Evolutionary conservation across 2,888 invertebrate genomes (phyloP), one percentile per base, ranked within the genome.

Genomic region (Phengaris arion): DNA sequence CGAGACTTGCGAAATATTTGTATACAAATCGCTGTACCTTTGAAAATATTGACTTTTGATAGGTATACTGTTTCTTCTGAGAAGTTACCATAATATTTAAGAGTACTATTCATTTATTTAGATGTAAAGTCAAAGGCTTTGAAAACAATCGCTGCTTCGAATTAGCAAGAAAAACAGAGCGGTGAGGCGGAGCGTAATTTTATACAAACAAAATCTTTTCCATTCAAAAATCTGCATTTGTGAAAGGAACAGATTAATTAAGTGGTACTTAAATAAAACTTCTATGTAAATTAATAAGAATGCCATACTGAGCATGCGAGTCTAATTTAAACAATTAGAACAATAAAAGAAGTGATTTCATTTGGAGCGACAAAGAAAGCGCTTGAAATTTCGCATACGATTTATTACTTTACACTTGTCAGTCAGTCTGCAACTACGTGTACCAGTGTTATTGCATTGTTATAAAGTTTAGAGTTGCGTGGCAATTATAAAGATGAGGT

Each of bases 291-390:
- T 52, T 52, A 48, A 59, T 59, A 6, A 35, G 64, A 45, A 2
- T 6, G 59, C 64, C 2, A 13, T 64, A 64, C 5, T 45, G 45
- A 52, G 10, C 52, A 52, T 10, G 52, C 8, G 52, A 45, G 64
- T 64, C 0, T 59, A 64, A 64, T 64, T 64, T 45, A 64, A 64
- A 64, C 64, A 64, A 64, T 64, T 64, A 45, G 64, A 64, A 64
- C 64, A 64, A 64, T 64, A 64, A 64, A 59, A 35, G 2, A 64
- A 13, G 51, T 70, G 22, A 12, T 46, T 68, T 48, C 48, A 72
- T 70, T 74, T 82, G 78, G 81, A 83, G 85, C 85, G 83, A 81
- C 78, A 73, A 84, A 81, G 85, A 86, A 85, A 86, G 84, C 84
- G 82, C 81, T 80, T 79, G 74, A 76, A 77, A 76, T 77, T 80